Evolutionary conservation across 1,140 invertebrate genomes (phyloP).

Genomic region (Pseudomyrmex pallidus): DNA sequence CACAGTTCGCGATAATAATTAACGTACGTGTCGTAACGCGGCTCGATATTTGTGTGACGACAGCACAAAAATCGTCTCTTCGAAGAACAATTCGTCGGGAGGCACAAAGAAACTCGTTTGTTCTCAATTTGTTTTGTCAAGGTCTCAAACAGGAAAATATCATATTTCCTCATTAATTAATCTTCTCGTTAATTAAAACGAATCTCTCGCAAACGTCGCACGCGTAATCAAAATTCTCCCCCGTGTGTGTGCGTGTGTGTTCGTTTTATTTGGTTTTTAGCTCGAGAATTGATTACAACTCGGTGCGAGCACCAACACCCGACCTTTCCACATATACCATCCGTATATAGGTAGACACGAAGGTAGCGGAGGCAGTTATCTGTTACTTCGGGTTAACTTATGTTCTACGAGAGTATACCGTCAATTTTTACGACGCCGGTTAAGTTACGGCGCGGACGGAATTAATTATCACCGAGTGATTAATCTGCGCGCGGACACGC

Average conservation of each 20-base stretch:
- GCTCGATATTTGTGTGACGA: not conserved
- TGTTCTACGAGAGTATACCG: constrained; percentile 10
- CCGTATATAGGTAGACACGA: constrained; percentile 9
- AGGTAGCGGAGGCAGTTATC: constrained; percentile 37
- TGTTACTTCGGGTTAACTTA: constrained; percentile 51
- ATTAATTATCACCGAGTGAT: constrained; percentile 72
- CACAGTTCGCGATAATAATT: not conserved
- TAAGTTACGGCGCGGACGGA: constrained; percentile 36
- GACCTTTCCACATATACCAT: not conserved
- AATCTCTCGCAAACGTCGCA: not conserved
- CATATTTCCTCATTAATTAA: not conserved
- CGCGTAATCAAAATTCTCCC: constrained; percentile 3
- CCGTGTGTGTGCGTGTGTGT: not conserved
- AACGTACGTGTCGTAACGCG: not conserved
- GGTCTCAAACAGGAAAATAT: not conserved
- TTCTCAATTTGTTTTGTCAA: not conserved
- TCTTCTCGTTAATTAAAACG: constrained; percentile 35
- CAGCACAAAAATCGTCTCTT: not conserved
- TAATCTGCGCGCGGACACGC: constrained; percentile 62
- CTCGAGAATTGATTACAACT: constrained; percentile 39
- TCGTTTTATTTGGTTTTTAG: not conserved
- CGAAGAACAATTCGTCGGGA: too few species aligned
- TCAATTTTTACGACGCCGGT: constrained; percentile 25
- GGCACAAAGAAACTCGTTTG: not conserved
- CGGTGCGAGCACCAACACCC: not conserved